Conservation (phyloP, 2,888 invertebrate species). For the Heliconius aoede region DNA sequence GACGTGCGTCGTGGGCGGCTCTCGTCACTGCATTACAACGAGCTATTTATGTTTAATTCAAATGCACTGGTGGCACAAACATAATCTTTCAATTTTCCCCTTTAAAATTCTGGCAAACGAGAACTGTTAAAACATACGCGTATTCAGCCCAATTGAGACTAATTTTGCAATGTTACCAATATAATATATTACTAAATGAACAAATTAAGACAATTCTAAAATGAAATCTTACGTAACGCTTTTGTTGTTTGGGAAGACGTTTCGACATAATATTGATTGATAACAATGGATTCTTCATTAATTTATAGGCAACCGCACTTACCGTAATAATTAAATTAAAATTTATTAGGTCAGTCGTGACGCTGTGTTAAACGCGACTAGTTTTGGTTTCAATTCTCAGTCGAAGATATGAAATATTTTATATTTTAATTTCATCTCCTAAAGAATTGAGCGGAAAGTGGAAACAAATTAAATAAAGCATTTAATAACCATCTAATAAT, state of each 20-base stretch:
- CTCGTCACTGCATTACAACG: constrained; percentile 46
- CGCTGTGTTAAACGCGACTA: too few relatives aligned
- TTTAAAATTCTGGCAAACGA: constrained; percentile 34
- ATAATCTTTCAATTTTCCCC: constrained; percentile 21
- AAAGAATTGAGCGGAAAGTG: too few relatives aligned
- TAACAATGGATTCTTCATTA: neutral
- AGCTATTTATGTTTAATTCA: constrained; percentile 40
- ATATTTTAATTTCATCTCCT: too few relatives aligned
- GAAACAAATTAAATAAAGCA: too few relatives aligned
- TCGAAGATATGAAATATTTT: too few relatives aligned
- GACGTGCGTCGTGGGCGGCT: constrained; percentile 53
- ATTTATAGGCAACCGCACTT: neutral
- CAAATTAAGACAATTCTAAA: constrained; percentile 1
- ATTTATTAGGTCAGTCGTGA: too few relatives aligned
- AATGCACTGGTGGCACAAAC: constrained; percentile 28
- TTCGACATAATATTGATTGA: neutral
- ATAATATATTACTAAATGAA: neutral
- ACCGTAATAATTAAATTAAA: neutral
- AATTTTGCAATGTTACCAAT: constrained; percentile 51
- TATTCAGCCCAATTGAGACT: constrained; percentile 59
- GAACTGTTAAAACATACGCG: constrained; percentile 44
- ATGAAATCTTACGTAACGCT: constrained; percentile 9
- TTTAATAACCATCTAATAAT: too few relatives aligned
- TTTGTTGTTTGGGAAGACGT: neutral
- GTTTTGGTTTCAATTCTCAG: too few relatives aligned